Evolutionary conservation across 1,140 invertebrate species (phyloP).

Genomic region (Hyles euphorbiae): DNA sequence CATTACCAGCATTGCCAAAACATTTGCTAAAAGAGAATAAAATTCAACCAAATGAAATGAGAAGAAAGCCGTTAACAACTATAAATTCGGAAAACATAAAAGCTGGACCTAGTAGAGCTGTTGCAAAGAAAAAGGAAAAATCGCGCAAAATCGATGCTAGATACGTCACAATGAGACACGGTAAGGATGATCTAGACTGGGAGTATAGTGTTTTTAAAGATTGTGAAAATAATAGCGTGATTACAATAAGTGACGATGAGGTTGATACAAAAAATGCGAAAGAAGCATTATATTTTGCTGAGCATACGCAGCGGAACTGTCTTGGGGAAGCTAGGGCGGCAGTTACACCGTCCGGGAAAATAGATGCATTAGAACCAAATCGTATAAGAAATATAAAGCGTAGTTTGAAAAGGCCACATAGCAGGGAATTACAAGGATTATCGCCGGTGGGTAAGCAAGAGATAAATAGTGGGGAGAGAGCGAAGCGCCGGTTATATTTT

Average conservation of each 20-base stretch:
- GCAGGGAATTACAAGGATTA: slow-evolving; percentile 50
- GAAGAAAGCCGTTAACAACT: slow-evolving; percentile 42
- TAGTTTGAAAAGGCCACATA: slow-evolving; percentile 57
- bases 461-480: slow-evolving; percentile 27
- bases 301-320: slow-evolving; percentile 21
- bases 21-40: slow-evolving; percentile 26
- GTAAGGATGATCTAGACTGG: slow-evolving; percentile 38
- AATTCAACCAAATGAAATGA: slow-evolving; percentile 8
- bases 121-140: slow-evolving; percentile 18
- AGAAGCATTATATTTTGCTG: slow-evolving; percentile 17
- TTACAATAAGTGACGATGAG: slow-evolving; percentile 40
- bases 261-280: slow-evolving; percentile 11
- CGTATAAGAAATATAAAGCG: slow-evolving; percentile 53
- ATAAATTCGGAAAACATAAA: slow-evolving; percentile 23
- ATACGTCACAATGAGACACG: slow-evolving; percentile 42
- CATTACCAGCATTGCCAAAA: slow-evolving; percentile 42
- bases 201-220: slow-evolving; percentile 41
- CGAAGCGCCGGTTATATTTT: slow-evolving; percentile 28
- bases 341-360: slow-evolving; percentile 32
- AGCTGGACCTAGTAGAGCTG: slow-evolving; percentile 26
- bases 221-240: slow-evolving; percentile 20
- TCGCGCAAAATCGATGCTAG: slow-evolving; percentile 27
- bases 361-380: slow-evolving; percentile 28
- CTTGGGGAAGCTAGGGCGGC: slow-evolving; percentile 17
- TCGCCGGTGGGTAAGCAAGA: slow-evolving; percentile 28